phyloP scores from a whole-genome alignment of 2,797 vertebrate genomes.

The Leuciscus waleckii region DNA sequence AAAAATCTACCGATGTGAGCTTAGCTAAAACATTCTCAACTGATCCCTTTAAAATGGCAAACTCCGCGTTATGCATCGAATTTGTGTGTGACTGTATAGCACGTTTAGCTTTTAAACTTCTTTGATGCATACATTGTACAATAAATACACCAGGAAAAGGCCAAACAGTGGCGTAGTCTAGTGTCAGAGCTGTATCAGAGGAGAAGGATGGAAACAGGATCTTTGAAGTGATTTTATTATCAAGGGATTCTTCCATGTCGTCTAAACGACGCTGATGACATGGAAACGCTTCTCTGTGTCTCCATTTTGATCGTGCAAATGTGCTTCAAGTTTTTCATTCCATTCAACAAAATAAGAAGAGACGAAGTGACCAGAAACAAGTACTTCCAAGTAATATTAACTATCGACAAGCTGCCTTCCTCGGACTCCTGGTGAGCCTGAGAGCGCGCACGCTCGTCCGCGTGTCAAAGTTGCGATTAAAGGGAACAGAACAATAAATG shows the following conservation, averaged over 20 bases:
- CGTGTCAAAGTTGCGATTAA: constrained; percentile 18
- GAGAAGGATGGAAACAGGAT: constrained; percentile 88
- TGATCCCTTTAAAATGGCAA: constrained; percentile 19
- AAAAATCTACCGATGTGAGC: background rate
- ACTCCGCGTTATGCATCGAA: background rate
- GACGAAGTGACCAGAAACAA: constrained; percentile 53
- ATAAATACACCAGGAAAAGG: constrained; percentile 83
- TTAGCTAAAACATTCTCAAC: constrained; percentile 46
- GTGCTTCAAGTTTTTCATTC: constrained; percentile 87
- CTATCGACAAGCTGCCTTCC: background rate
- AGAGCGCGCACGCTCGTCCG: background rate
- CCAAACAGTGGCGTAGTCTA: constrained; percentile 89
- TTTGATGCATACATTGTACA: constrained; percentile 87
- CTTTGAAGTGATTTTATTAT: constrained; percentile 96
- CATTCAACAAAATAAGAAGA: constrained; percentile 73
- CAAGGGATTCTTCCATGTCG: constrained; percentile 94
- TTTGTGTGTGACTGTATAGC: constrained; percentile 66
- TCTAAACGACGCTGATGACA: constrained; percentile 98
- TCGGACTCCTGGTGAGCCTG: background rate
- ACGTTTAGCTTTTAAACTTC: constrained; percentile 89
- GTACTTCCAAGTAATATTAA: constrained; percentile 21
- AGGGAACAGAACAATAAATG: background rate
- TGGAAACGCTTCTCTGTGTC: constrained; percentile 96
- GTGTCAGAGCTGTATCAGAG: constrained; percentile 87
- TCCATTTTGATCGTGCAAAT: constrained; percentile 92